Base-by-base conservation (phyloP, 2,797 vertebrate species). In the Gobio occitaniae region DNA sequence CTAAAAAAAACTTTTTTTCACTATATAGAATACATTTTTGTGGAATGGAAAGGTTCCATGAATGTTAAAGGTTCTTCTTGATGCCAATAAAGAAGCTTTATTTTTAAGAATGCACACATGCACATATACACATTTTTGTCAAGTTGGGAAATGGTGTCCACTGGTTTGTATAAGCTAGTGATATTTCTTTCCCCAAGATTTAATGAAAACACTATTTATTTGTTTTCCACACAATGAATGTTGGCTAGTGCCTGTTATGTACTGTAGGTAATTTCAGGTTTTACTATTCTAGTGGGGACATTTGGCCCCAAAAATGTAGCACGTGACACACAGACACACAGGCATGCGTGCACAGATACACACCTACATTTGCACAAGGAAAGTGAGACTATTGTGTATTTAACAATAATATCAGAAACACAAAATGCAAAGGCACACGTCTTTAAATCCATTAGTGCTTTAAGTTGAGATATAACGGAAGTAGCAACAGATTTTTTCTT, bases 341-440 rank as follows among this genome's bases (percentile, higher is more conserved):
- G 52, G 17, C 52, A 52, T 17, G 25, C n/a, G 17, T 29, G 15
- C 44, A 50, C 6, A 59, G 52, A 6, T 29, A 15, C 61, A 63
- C 12, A 29, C 25, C n/a, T 29, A 6, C 32, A 76, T 15, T 76
- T 56, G 61, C 25, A n/a, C 3, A 25, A 25, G 10, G n/a, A 54
- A 29, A 32, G 25, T 74, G 15, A 72, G 44, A 50, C 50, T 50
- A 17, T 17, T 29, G 15, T 32, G 47, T 19, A 38, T 76, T 56
- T 59, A 77, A 59, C 32, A 59, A 76, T 54, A 38, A 21, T 56
- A 76, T 76, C 29, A 76, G 50, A 38, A 76, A 38, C 50, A 21
- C 50, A 21, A 56, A 54, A 38, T 76, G 50, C 17, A 13, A 54
- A 75, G 25, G 5, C 13, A 29, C 8, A 25, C 1, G 3, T 48